A percentile compares a stretch with the other conserved stretches of the same genome.
Evolutionary conservation across 2,888 invertebrate species (phyloP).

Genomic region (Elysia crispata): DNA sequence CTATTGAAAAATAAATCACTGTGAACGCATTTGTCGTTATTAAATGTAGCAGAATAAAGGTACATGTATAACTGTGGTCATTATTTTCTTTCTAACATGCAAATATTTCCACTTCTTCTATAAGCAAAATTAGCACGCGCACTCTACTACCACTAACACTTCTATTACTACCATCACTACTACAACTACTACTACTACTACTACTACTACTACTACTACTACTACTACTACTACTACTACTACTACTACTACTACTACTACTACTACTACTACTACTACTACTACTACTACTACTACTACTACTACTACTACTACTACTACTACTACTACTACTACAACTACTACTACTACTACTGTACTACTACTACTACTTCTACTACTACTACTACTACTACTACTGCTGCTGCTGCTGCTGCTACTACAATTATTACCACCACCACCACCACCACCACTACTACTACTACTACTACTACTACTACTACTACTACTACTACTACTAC

Average conservation of each 20-base stretch:
- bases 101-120: no score
- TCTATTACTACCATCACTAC: constrained; percentile 10
- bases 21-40: no score
- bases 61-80: no score
- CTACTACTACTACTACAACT: constrained; percentile 9
- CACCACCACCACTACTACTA: not conserved
- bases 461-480: not conserved
- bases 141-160: no score
- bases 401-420: no score
- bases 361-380: constrained; percentile 27
- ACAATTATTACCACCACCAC: not conserved
- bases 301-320: constrained; percentile 24
- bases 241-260: constrained; percentile 18
- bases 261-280: constrained; percentile 25
- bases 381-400: no score
- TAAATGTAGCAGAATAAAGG: no score
- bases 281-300: constrained; percentile 25
- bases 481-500: constrained; percentile 21
- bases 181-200: no score
- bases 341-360: constrained; percentile 3
- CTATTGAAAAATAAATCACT: no score
- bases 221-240: constrained; percentile 28
- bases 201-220: no score
- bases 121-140: no score
- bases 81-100: no score